phyloP scores from a whole-genome alignment of 2,113 vertebrate species.

The Brienomyrus longianalis region DNA sequence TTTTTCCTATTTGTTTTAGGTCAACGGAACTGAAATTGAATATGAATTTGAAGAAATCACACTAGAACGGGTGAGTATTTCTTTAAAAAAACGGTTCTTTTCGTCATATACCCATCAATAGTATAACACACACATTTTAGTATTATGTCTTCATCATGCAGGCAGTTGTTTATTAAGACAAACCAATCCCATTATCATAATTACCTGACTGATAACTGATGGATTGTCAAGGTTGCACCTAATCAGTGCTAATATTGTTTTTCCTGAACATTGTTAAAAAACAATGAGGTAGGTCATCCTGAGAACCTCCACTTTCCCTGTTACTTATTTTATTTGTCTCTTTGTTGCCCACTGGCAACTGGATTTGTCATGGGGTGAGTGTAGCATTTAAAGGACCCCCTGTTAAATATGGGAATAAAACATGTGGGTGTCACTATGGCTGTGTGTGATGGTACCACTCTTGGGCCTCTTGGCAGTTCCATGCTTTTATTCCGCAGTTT shows the following conservation, averaged over 20 bases:
- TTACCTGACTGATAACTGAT: not conserved
- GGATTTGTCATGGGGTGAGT: not conserved
- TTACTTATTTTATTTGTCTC: not conserved
- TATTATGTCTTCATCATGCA: not conserved
- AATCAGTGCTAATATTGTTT: not conserved
- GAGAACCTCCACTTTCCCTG: not conserved
- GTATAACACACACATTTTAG: not conserved
- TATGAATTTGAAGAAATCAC: constrained; percentile 99
- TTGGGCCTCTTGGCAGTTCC: not conserved
- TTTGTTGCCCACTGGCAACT: not conserved
- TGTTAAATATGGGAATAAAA: not conserved
- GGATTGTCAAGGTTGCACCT: not conserved
- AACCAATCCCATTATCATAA: not conserved
- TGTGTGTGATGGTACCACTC: not conserved
- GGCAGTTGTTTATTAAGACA: not conserved
- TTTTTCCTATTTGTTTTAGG: constrained; percentile 57
- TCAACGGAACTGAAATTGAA: constrained; percentile 95
- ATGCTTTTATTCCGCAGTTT: not conserved
- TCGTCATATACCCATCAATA: not conserved
- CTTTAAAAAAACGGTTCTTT: not conserved
- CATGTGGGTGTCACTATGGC: not conserved
- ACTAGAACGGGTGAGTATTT: constrained; percentile 81
- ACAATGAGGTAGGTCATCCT: not conserved
- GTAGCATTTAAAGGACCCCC: not conserved
- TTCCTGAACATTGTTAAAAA: not conserved